Conservation (phyloP, 1,140 invertebrate genomes). For the Vollenhovia emeryi region DNA sequence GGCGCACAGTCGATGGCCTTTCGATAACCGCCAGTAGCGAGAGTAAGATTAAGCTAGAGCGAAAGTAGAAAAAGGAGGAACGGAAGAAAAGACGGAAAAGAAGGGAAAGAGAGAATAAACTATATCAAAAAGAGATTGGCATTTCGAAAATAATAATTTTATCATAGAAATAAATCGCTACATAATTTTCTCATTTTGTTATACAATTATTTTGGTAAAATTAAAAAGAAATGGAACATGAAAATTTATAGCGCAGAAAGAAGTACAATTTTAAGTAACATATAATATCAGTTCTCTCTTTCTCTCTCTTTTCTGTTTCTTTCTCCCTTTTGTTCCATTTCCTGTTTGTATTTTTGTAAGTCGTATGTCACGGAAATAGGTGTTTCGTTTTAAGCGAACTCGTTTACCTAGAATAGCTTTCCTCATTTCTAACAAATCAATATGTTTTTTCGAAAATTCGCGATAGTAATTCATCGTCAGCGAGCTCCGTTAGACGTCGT, state of each 20-base stretch:
- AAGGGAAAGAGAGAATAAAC: neutral
- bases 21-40: slow-evolving; percentile 35
- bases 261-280: neutral
- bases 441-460: slow-evolving; percentile 25
- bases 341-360: neutral
- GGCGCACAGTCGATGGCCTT: slow-evolving; percentile 29
- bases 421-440: neutral
- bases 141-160: neutral
- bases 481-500: slow-evolving; percentile 19
- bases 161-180: neutral
- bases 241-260: neutral
- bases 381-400: neutral
- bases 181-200: neutral
- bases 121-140: neutral
- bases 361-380: neutral
- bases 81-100: neutral
- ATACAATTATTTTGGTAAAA: neutral
- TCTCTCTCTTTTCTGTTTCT: neutral
- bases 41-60: slow-evolving; percentile 28
- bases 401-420: neutral
- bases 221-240: neutral
- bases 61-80: neutral
- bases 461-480: slow-evolving; percentile 14
- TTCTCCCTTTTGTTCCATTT: neutral
- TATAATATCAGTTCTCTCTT: neutral